Evolutionary conservation across 2,888 invertebrate species (phyloP), one percentile per base, ranked within the genome.

Genomic region (Selenia dentaria): DNA sequence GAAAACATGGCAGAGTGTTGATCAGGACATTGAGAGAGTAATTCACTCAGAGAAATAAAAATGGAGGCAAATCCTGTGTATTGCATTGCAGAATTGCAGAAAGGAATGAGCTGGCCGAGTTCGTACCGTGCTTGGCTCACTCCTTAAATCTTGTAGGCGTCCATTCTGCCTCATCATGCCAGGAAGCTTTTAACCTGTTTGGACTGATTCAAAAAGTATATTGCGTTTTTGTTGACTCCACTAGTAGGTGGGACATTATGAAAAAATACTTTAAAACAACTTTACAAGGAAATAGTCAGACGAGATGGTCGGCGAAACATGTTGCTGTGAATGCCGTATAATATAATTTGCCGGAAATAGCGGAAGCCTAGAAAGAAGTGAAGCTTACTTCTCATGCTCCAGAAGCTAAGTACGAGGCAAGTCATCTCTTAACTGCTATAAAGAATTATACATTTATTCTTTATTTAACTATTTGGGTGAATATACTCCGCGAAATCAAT

Each of bases 401-500:
- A 47, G 60, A 56, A 56, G 40, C 54, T 35, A 53, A 33, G 8
- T 6, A 22, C 31, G 49, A 57, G 40, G 43, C 51, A 39, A 44
- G 44, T 49, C 51, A 48, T 51, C 27, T 27, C 27, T 27, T 27
- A 27, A 27, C 42, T 49, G 46, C 38, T 48, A 44, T 51, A 43
- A 54, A 43, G 28, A 26, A 55, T 51, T 55, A 50, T 52, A 50
- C 44, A 35, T 57, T 52, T 50, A 49, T 54, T 38, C 43, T n/a
- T 54, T 31, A 52, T 53, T 55, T 50, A 37, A 49, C 49, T 26
- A 25, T 25, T 22, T 22, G 22, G 22, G 22, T 8, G 22, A 22
- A 22, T 22, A 22, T 22, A 5, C 5, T 22, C 22, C 22, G 22
- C 22, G 8, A 22, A 22, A 22, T 22, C 22, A 22, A 22, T 22